Evolutionary conservation across 2,888 invertebrate genomes (phyloP).

Genomic region (Apamea monoglypha): DNA sequence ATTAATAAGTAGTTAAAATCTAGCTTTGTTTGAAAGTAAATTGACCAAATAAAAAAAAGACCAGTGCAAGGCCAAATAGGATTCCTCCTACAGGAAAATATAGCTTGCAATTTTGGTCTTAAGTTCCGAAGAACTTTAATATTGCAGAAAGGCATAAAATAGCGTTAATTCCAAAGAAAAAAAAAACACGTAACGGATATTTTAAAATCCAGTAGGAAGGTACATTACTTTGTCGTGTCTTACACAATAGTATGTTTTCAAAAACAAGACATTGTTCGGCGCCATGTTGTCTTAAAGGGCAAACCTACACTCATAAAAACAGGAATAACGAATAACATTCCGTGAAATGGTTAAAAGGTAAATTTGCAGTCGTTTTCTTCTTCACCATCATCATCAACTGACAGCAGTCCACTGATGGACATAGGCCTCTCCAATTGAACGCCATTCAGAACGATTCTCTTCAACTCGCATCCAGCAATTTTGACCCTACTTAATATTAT

Average conservation of each 20-base stretch:
- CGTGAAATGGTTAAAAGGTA: neutral
- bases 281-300: neutral
- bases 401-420: neutral
- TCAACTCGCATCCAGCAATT: neutral
- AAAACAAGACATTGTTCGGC: neutral
- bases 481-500: too few species aligned
- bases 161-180: neutral
- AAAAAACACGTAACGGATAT: neutral
- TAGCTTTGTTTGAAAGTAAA: neutral
- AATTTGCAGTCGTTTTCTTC: neutral
- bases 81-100: neutral
- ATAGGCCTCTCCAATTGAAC: neutral
- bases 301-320: constrained; percentile 3
- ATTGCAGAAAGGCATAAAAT: neutral
- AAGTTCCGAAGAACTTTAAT: neutral
- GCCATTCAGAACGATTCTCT: neutral
- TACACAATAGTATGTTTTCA: constrained; percentile 6
- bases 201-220: neutral
- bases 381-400: neutral
- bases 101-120: neutral
- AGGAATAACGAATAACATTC: neutral
- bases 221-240: neutral
- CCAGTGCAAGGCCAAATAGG: too few species aligned
- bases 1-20: too few species aligned
- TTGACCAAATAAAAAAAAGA: too few species aligned